Evolutionary conservation across 2,888 invertebrate species (phyloP).

Genomic region (Gryllus longicercus): DNA sequence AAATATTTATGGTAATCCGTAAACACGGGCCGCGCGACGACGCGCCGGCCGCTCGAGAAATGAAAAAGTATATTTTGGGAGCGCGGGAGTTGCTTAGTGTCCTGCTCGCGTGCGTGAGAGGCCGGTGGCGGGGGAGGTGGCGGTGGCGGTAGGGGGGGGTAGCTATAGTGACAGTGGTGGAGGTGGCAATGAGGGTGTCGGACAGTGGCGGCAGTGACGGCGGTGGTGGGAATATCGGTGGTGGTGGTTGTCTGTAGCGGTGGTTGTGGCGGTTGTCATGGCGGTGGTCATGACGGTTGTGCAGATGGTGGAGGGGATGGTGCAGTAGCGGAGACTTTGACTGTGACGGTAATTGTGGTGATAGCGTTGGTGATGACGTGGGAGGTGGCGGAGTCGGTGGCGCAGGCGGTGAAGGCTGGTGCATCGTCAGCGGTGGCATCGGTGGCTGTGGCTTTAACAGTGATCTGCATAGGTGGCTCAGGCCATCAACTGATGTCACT

Average conservation of each 20-base stretch:
- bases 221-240: neutral
- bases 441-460: neutral
- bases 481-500: too few species aligned
- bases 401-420: neutral
- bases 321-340: neutral
- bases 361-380: too few species aligned
- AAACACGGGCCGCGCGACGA: too few species aligned
- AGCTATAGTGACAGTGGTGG: neutral
- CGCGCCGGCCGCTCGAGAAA: too few species aligned
- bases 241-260: neutral
- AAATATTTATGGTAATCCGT: too few species aligned
- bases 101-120: neutral
- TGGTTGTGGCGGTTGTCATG: neutral
- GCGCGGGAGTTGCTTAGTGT: too few species aligned
- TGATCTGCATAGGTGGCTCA: too few species aligned
- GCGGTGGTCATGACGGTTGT: neutral
- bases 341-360: neutral
- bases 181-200: neutral
- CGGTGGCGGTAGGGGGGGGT: neutral
- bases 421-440: neutral
- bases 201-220: neutral
- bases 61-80: too few species aligned
- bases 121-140: neutral
- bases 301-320: neutral
- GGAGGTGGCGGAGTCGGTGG: neutral